These are phyloP conservation scores for Drosophila recens DNA, from an alignment of 2,888 invertebrate genomes.

Conservation along the genomic window DNA sequence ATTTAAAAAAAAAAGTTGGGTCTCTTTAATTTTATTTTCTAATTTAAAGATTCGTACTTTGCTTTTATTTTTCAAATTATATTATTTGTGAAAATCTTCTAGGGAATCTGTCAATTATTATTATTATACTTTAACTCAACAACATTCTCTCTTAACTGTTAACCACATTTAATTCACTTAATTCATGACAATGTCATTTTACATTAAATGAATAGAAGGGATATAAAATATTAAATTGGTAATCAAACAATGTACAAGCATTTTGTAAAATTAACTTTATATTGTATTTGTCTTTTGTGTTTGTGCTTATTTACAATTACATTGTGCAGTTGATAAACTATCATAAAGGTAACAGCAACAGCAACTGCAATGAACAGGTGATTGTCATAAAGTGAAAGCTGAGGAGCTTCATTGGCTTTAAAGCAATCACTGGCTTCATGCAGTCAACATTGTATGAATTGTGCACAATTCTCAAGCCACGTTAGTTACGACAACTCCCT, in stretches of 20 bases:
- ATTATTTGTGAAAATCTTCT: not conserved
- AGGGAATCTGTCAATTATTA: not conserved
- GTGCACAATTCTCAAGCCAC: slow-evolving; percentile 21
- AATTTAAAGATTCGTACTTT: not conserved
- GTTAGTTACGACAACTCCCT: slow-evolving; percentile 33
- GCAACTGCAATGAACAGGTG: slow-evolving; percentile 31
- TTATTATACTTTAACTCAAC: not conserved
- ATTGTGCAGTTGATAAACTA: slow-evolving; percentile 17
- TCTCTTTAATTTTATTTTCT: too few relatives aligned
- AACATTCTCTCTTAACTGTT: not conserved
- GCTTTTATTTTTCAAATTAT: not conserved
- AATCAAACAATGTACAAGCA: slow-evolving; percentile 16
- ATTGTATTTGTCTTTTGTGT: slow-evolving; percentile 2
- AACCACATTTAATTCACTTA: slow-evolving; percentile 4
- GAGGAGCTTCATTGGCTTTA: slow-evolving; percentile 47
- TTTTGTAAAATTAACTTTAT: slow-evolving; percentile 15
- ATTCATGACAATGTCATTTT: slow-evolving; percentile 3
- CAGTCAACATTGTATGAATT: slow-evolving; percentile 45
- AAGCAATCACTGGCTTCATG: slow-evolving; percentile 34
- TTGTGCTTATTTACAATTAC: slow-evolving; percentile 11
- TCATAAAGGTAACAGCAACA: slow-evolving; percentile 7
- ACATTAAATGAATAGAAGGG: slow-evolving; percentile 1
- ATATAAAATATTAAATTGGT: slow-evolving; percentile 13
- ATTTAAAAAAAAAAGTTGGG: too few relatives aligned
- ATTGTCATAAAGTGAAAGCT: slow-evolving; percentile 47